These are phyloP conservation scores for Anisognathus igniventris DNA, from an alignment of 2,797 vertebrate species.

Conservation along the genomic window DNA sequence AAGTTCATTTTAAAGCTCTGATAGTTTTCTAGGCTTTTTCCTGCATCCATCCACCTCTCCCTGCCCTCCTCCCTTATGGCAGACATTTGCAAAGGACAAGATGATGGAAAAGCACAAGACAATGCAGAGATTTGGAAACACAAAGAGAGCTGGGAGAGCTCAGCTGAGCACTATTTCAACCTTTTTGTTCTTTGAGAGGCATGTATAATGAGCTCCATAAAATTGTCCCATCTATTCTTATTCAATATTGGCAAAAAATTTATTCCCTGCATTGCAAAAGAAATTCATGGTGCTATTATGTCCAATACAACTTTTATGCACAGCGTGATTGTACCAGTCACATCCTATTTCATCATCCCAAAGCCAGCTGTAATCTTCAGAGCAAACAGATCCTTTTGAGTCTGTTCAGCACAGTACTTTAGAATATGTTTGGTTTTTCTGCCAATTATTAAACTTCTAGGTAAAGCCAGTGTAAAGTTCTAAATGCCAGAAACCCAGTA, in stretches of 20 bases:
- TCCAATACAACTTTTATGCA: not conserved
- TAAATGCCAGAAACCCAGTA: not conserved
- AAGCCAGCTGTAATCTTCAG: not conserved
- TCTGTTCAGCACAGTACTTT: not conserved
- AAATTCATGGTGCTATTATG: not conserved
- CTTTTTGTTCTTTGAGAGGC: conserved; percentile 32
- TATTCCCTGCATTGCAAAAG: conserved; percentile 16
- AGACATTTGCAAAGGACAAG: conserved; percentile 12
- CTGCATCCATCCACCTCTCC: not conserved
- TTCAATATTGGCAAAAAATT: conserved; percentile 4
- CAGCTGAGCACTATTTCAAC: not conserved
- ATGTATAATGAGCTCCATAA: conserved; percentile 7
- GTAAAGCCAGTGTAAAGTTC: not conserved
- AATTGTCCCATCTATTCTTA: conserved; percentile 10
- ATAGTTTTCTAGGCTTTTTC: not conserved
- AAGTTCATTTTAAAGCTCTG: not conserved
- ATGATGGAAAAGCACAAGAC: conserved; percentile 24
- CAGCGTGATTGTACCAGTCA: conserved; percentile 22
- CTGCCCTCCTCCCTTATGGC: not conserved
- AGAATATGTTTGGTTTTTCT: not conserved
- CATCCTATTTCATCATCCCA: conserved; percentile 1
- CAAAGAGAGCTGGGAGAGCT: not conserved
- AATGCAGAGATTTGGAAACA: conserved; percentile 8
- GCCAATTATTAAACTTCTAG: conserved; percentile 10
- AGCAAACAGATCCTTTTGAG: conserved; percentile 2